These are phyloP conservation scores for Smittia aterrima DNA, from an alignment of 2,888 invertebrate species.

Conservation along the genomic window DNA sequence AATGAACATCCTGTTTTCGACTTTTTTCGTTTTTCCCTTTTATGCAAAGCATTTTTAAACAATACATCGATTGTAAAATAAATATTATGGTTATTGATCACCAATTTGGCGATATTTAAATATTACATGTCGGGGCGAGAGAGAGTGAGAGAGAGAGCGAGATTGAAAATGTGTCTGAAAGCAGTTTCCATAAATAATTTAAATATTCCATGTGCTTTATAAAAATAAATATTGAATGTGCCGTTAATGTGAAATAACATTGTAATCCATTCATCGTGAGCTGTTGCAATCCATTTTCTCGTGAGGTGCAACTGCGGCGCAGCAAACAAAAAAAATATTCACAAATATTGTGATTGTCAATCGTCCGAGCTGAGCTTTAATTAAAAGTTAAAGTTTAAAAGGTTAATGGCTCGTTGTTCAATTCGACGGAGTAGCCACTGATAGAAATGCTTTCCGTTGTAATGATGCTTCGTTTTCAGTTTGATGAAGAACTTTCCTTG, in stretches of 20 bases:
- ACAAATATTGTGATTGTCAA: neutral
- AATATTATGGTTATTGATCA: slow-evolving; percentile 18
- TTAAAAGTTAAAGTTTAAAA: neutral
- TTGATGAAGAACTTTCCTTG: slow-evolving; percentile 15
- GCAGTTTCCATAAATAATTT: slow-evolving; percentile 19
- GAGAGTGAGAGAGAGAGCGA: neutral
- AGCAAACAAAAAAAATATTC: neutral
- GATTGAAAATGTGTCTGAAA: slow-evolving; percentile 15
- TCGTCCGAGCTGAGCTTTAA: neutral
- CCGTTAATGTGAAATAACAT: neutral
- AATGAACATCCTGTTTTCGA: neutral
- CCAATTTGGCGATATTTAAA: slow-evolving; percentile 20
- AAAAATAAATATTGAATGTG: slow-evolving; percentile 9
- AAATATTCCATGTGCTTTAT: neutral
- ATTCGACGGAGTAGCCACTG: neutral
- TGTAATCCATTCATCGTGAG: neutral
- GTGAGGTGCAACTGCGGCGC: neutral
- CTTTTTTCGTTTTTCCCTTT: neutral
- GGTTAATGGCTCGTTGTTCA: neutral
- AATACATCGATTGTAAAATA: slow-evolving; percentile 8
- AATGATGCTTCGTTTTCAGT: neutral
- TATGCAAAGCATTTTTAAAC: neutral
- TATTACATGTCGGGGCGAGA: neutral
- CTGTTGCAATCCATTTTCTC: neutral
- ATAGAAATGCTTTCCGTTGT: neutral